Conservation (phyloP, 2,888 invertebrate genomes). For the Lepas anatifera region DNA sequence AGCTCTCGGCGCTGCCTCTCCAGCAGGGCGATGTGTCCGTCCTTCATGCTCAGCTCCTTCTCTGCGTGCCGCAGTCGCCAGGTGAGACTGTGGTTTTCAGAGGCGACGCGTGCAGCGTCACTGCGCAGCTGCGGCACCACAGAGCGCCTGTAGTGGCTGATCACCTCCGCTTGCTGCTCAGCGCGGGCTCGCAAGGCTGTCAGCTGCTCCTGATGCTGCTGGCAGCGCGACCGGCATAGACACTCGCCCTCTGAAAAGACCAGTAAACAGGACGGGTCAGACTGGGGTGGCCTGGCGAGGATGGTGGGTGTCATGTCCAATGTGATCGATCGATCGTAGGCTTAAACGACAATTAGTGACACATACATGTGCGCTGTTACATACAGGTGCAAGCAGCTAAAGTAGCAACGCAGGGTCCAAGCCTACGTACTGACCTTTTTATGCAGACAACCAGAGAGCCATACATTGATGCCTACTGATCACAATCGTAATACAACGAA, state of each 20-base stretch:
- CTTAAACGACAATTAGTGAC: not conserved
- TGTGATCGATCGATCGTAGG: not conserved
- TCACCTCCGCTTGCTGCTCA: not conserved
- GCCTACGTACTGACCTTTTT: no score
- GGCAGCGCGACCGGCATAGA: not conserved
- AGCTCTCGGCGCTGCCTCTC: conserved; percentile 3
- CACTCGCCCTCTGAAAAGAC: not conserved
- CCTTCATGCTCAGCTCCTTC: not conserved
- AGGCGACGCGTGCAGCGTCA: not conserved
- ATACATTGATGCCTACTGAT: no score
- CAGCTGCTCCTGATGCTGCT: not conserved
- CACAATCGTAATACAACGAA: no score
- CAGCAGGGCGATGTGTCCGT: not conserved
- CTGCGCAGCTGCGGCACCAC: conserved; percentile 2
- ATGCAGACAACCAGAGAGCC: no score
- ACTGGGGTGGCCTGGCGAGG: no score
- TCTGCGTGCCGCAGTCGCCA: not conserved
- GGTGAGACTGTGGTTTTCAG: not conserved
- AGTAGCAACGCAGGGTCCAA: no score
- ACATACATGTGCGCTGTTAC: no score
- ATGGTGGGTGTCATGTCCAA: not conserved
- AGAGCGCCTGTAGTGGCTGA: not conserved
- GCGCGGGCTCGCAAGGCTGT: not conserved
- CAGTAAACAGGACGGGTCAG: no score
- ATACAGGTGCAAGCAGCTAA: no score